Percentiles rank a stretch among this genome's conserved stretches.
Evolutionary conservation across 2,113 vertebrate genomes (phyloP).

Genomic region (Trochalopteron elliotii): DNA sequence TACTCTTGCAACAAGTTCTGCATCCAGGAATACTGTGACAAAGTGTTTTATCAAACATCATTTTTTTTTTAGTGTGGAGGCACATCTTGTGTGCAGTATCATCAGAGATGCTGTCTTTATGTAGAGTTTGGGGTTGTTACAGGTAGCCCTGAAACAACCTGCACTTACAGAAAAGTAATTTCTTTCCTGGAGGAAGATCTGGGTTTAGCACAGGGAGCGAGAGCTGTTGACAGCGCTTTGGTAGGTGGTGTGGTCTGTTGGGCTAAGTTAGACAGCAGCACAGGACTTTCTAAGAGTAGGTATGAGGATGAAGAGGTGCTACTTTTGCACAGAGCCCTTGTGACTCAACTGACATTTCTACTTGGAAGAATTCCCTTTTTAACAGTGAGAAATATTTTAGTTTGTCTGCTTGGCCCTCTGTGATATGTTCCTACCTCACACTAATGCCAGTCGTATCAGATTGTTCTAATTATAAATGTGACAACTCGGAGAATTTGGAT

Average conservation of each 20-base stretch:
- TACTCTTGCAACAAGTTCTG: constrained; percentile 41
- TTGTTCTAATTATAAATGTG: constrained; percentile 53
- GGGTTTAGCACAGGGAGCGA: neutral
- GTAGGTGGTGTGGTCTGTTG: neutral
- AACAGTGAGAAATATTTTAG: constrained; percentile 61
- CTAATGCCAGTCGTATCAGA: constrained; percentile 34
- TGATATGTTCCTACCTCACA: constrained; percentile 48
- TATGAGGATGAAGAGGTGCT: constrained; percentile 44
- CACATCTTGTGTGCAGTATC: neutral
- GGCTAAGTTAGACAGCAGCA: neutral
- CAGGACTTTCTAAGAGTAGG: neutral
- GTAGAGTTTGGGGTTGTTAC: neutral
- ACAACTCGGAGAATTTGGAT: constrained; percentile 35
- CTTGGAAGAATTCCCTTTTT: constrained; percentile 64
- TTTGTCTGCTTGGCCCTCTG: constrained; percentile 59
- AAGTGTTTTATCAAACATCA: constrained; percentile 29
- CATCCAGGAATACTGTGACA: constrained; percentile 22
- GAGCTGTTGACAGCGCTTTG: neutral
- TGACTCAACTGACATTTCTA: constrained; percentile 66
- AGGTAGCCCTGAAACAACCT: neutral
- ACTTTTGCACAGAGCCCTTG: constrained; percentile 50
- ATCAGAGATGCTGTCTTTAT: neutral
- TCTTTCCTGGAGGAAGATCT: neutral
- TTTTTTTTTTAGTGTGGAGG: constrained; percentile 27
- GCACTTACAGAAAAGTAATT: neutral